phyloP scores from a whole-genome alignment of 2,888 invertebrate genomes.

The Paralinhomoeus sp. region DNA sequence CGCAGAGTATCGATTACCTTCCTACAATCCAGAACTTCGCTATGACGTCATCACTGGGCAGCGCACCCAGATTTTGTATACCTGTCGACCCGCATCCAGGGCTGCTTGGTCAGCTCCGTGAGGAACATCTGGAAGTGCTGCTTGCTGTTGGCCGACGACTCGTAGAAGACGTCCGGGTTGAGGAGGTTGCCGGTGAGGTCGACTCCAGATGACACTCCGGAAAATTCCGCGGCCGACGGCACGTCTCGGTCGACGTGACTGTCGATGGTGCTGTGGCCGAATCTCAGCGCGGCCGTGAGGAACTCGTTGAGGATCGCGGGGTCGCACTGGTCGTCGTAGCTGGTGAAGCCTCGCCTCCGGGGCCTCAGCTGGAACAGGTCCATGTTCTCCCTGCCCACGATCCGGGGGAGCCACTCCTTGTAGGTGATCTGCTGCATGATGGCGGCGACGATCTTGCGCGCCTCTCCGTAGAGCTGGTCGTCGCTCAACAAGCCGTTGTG shows the following conservation, averaged over 20 bases:
- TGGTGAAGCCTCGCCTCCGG: neutral
- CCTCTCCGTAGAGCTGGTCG: neutral
- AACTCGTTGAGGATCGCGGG: neutral
- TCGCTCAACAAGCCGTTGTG: neutral
- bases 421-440: neutral
- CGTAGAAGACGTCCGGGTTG: neutral
- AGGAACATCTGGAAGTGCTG: too few relatives aligned
- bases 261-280: neutral
- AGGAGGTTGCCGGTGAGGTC: neutral
- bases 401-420: neutral
- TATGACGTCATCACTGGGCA: too few relatives aligned
- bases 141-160: too few relatives aligned
- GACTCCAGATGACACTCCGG: too few relatives aligned
- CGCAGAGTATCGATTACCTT: neutral
- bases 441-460: neutral
- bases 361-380: neutral
- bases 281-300: neutral
- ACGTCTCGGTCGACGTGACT: too few relatives aligned
- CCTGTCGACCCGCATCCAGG: too few relatives aligned
- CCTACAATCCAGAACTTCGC: neutral
- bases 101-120: too few relatives aligned
- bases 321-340: neutral
- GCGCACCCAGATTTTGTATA: too few relatives aligned
- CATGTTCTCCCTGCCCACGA: neutral
- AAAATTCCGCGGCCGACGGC: neutral